phyloP scores from a whole-genome alignment of 2,888 invertebrate species.

The Perizoma affinitatum region DNA sequence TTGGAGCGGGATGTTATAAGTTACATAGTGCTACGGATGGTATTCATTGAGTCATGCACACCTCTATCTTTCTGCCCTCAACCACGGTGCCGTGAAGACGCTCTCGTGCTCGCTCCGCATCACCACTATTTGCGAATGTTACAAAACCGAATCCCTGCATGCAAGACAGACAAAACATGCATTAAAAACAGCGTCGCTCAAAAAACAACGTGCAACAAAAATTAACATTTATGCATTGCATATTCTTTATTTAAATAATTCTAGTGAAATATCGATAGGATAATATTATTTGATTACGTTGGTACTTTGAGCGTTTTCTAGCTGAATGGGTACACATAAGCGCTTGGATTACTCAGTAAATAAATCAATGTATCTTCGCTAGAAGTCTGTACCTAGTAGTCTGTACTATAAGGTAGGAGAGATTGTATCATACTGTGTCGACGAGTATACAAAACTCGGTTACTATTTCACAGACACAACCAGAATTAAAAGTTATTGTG shows the following conservation, averaged over 20 bases:
- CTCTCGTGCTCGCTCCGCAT: slow-evolving; percentile 99
- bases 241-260: slow-evolving; percentile 79
- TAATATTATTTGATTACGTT: slow-evolving; percentile 77
- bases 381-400: slow-evolving; percentile 63
- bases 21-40: slow-evolving; percentile 86
- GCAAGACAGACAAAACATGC: slow-evolving; percentile 98
- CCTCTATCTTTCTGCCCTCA: slow-evolving; percentile 99
- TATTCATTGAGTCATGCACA: slow-evolving; percentile 94
- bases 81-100: slow-evolving; percentile 99
- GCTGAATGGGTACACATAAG: slow-evolving; percentile 83
- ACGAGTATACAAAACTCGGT: slow-evolving; percentile 56
- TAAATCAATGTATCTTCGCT: slow-evolving; percentile 70
- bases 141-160: slow-evolving; percentile 99
- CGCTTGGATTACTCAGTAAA: slow-evolving; percentile 78
- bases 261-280: slow-evolving; percentile 80
- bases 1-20: slow-evolving; percentile 86
- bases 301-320: slow-evolving; percentile 84
- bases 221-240: slow-evolving; percentile 86
- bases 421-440: slow-evolving; percentile 56
- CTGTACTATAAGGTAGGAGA: slow-evolving; percentile 70
- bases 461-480: slow-evolving; percentile 68
- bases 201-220: slow-evolving; percentile 91
- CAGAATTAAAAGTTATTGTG: slow-evolving; percentile 65
- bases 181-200: slow-evolving; percentile 93
- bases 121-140: slow-evolving; percentile 99